A percentile compares a stretch with the other conserved stretches of the same genome.
These are phyloP conservation scores for Drosophila lutescens DNA, from an alignment of 2,888 invertebrate species.

Conservation along the genomic window DNA sequence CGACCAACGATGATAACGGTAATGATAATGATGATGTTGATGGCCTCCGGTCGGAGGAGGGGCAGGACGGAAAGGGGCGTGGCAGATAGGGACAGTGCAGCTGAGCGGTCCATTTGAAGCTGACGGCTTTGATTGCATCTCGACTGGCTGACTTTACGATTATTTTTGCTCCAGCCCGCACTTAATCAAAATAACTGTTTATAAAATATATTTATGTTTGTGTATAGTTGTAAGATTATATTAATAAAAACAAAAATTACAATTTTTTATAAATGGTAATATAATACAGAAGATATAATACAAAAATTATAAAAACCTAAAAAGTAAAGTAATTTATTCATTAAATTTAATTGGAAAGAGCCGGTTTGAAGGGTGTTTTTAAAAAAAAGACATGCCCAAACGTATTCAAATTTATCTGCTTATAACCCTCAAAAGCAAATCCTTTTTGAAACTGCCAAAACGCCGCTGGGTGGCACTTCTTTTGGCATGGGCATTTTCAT, in stretches of 20 bases:
- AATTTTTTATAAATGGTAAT: too few species aligned
- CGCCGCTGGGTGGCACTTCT: neutral
- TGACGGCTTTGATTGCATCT: slow-evolving; percentile 49
- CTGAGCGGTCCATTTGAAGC: slow-evolving; percentile 37
- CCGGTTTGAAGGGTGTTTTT: neutral
- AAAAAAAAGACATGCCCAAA: neutral
- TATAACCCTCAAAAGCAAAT: slow-evolving; percentile 13
- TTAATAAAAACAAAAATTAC: too few species aligned
- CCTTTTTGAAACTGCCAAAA: slow-evolving; percentile 1
- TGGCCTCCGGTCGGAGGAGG: slow-evolving; percentile 28
- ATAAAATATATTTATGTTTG: neutral
- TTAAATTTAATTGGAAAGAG: too few species aligned
- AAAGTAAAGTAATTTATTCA: too few species aligned
- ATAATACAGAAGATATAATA: too few species aligned
- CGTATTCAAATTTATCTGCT: neutral
- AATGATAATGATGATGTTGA: slow-evolving; percentile 44
- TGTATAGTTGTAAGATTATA: too few species aligned
- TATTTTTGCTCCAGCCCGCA: slow-evolving; percentile 1
- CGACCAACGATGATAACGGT: slow-evolving; percentile 40
- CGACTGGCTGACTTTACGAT: slow-evolving; percentile 14
- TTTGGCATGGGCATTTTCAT: slow-evolving; percentile 12
- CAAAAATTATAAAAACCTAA: too few species aligned
- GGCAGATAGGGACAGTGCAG: neutral
- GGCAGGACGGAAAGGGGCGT: neutral
- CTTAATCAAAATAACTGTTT: neutral